Conservation (phyloP, 1,140 invertebrate genomes). For the Babylonia areolata region DNA sequence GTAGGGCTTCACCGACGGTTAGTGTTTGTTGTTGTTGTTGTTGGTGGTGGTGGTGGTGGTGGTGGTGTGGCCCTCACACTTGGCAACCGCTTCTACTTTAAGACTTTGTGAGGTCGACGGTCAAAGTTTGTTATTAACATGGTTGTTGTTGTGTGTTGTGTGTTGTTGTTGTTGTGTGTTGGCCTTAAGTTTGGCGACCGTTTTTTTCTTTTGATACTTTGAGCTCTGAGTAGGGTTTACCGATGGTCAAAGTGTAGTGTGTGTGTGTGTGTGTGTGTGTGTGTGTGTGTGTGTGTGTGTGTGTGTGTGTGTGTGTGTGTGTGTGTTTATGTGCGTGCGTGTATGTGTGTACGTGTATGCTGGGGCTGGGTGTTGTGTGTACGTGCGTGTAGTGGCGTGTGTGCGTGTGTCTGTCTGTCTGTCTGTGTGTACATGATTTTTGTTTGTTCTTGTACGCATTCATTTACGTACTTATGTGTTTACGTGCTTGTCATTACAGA, state of each 20-base stretch:
- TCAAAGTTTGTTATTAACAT: no score
- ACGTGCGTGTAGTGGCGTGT: neutral
- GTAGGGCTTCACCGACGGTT: no score
- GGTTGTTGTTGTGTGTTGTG: no score
- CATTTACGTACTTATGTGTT: neutral
- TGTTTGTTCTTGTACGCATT: neutral
- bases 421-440: neutral
- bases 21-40: no score
- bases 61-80: no score
- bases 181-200: no score
- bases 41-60: no score
- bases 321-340: neutral
- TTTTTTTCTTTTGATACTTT: no score
- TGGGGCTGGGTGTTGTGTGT: neutral
- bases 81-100: no score
- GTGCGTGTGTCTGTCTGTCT: constrained; percentile 2
- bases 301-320: constrained; percentile 11
- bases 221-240: no score
- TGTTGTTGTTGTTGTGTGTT: no score
- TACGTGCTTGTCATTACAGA: constrained; percentile 18
- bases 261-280: neutral
- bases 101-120: no score
- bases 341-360: neutral
- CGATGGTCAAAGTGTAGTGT: neutral
- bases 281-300: neutral